These are phyloP conservation scores for Rhizoglyphus robini DNA, from an alignment of 1,140 invertebrate genomes.

Conservation along the genomic window DNA sequence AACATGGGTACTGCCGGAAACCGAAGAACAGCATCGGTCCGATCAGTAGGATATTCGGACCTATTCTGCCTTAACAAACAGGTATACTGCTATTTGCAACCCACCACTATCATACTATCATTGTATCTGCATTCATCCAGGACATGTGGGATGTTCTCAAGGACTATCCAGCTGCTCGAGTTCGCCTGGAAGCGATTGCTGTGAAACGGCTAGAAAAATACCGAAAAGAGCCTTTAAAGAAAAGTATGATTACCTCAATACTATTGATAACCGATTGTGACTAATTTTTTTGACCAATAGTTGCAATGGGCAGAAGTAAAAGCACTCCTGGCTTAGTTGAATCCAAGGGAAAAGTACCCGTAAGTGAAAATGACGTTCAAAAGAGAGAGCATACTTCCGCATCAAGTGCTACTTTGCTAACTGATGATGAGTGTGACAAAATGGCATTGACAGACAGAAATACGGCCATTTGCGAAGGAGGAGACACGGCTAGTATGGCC, in stretches of 20 bases:
- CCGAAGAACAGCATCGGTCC: slow-evolving; percentile 83
- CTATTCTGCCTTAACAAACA: slow-evolving; percentile 96
- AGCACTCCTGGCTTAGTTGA: slow-evolving; percentile 89
- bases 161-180: slow-evolving; percentile 90
- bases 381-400: slow-evolving; percentile 17
- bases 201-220: slow-evolving; percentile 91
- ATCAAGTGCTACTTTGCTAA: slow-evolving; percentile 23
- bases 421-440: slow-evolving; percentile 18
- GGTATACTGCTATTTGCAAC: too few relatives aligned
- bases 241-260: slow-evolving; percentile 46
- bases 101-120: background rate
- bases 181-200: slow-evolving; percentile 89
- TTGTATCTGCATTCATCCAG: background rate
- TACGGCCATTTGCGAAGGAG: too few relatives aligned
- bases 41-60: slow-evolving; percentile 95
- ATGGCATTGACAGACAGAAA: background rate
- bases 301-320: slow-evolving; percentile 79
- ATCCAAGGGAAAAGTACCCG: slow-evolving; percentile 65
- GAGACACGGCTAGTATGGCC: background rate
- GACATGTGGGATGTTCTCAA: slow-evolving; percentile 99
- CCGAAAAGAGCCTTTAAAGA: slow-evolving; percentile 76
- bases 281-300: slow-evolving; percentile 37
- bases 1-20: slow-evolving; percentile 96
- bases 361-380: slow-evolving; percentile 60
- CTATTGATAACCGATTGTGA: slow-evolving; percentile 4